Evolutionary conservation across 2,797 vertebrate genomes (phyloP).

Genomic region (Microtus obscurus): DNA sequence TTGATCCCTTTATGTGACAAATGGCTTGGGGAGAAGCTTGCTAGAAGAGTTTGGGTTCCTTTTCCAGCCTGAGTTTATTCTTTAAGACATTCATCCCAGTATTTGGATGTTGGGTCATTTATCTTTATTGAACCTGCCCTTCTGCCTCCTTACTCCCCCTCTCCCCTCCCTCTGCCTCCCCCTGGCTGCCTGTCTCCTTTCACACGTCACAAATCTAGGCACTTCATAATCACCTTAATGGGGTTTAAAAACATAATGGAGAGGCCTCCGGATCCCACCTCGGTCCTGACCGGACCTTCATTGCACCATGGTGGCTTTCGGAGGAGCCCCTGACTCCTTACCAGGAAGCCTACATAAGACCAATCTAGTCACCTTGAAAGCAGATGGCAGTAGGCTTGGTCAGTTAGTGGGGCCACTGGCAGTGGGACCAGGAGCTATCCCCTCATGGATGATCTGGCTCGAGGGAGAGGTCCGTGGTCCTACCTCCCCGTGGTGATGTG

Average conservation of each 20-base stretch:
- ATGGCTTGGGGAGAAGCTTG: neutral
- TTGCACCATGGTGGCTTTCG: too few species aligned
- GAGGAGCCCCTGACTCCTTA: too few species aligned
- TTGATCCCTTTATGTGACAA: neutral
- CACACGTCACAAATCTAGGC: neutral
- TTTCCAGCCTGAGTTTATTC: neutral
- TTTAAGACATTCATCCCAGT: neutral
- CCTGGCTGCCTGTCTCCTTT: neutral
- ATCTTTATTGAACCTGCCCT: neutral
- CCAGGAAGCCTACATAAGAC: too few species aligned
- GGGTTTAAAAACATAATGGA: neutral
- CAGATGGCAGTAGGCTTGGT: too few species aligned
- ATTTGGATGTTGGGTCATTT: neutral
- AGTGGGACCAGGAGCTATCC: too few species aligned
- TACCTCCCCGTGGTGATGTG: too few species aligned
- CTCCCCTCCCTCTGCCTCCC: neutral
- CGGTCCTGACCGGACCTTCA: too few species aligned
- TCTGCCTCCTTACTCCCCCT: neutral
- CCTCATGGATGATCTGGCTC: too few species aligned
- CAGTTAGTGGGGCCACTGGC: too few species aligned
- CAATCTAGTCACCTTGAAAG: too few species aligned
- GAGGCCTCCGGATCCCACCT: too few species aligned
- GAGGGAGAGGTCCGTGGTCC: too few species aligned
- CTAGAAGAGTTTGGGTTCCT: neutral
- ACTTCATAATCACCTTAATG: neutral